Percentiles rank a stretch among this genome's conserved stretches.
These are phyloP conservation scores for Drosophila chauvacae DNA, from an alignment of 1,140 invertebrate genomes.

Conservation along the genomic window DNA sequence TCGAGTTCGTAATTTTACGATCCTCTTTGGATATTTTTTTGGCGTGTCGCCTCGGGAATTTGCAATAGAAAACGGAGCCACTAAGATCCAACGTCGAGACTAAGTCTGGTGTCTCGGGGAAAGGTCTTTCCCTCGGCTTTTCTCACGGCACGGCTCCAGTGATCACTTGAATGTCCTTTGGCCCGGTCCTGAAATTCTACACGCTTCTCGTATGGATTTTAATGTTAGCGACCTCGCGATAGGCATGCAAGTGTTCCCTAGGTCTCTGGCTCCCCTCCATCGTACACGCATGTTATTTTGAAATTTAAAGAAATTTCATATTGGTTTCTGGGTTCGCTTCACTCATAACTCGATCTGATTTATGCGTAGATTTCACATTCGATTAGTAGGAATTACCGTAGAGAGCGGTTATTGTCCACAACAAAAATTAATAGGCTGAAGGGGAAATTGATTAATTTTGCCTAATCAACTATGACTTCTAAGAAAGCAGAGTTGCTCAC, in stretches of 20 bases:
- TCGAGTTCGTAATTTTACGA: conserved; percentile 65
- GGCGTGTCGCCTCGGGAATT: conserved; percentile 70
- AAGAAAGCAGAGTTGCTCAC: background rate
- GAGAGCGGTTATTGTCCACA: conserved; percentile 28
- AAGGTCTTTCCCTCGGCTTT: conserved; percentile 48
- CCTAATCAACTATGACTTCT: conserved; percentile 3
- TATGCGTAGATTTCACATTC: conserved; percentile 44
- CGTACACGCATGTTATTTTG: conserved; percentile 53
- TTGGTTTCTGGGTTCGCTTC: conserved; percentile 7
- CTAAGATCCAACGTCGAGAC: conserved; percentile 20
- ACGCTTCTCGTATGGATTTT: conserved; percentile 64
- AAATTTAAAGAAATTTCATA: conserved; percentile 48
- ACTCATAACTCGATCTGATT: conserved; percentile 29
- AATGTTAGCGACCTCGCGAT: conserved; percentile 42
- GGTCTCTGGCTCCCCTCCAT: background rate
- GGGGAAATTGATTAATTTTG: background rate
- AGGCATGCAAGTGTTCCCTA: conserved; percentile 54
- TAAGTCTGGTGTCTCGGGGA: conserved; percentile 21
- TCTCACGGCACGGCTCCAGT: conserved; percentile 61
- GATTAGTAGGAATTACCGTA: conserved; percentile 38
- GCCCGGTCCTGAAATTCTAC: conserved; percentile 64
- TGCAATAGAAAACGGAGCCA: conserved; percentile 30
- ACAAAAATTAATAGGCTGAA: conserved; percentile 10
- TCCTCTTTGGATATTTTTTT: conserved; percentile 42
- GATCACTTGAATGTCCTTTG: conserved; percentile 51